Base-by-base conservation (phyloP, 2,888 invertebrate species). In the Melanophora roralis region DNA sequence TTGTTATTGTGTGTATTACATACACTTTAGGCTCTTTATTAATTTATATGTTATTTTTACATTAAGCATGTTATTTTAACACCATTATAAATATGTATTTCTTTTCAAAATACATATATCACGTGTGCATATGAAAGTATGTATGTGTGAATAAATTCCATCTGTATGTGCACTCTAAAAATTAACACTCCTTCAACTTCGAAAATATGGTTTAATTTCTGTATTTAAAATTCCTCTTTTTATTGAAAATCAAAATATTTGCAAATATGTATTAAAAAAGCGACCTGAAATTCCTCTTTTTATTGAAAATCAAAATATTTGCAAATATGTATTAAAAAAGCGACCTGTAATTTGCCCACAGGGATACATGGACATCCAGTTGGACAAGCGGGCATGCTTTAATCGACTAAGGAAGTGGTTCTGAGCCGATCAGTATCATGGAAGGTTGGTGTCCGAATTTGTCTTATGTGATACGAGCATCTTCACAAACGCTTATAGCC, bases 31-130 rank as follows among this genome's bases (percentile, higher is more conserved):
- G 14, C 51, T 78, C 14, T 78, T 69, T 68, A 73, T 73, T 78
- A 78, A 73, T 78, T 73, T 78, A 73, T 69, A 53, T 71, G 45
- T 36, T n/a, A 6, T 32, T 71, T 49, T 23, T 60, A 51, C 77
- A 71, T 72, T 53, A 72, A 45, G 53, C 59, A 75, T 75, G 67
- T 60, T 45, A 51, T 60, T 71, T 77, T 65, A 77, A 77, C 77
- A 60, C 71, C 71, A 77, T 71, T 59, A 65, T 32, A 19, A 55
- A 43, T 49, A 43, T 23, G 12, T 38, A 49, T 51, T 27, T n/a
- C 14, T 23, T 23, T 1, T 1, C 36, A 12, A 57, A 36, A 23
- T 12, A 16, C 14, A 27, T 14, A 27, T 11, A 32, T 43, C n/a
- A 62, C 8, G 4, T 19, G 19, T 16, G 27, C 2, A 55, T n/a